These are phyloP conservation scores for Ochotona curzoniae DNA, from an alignment of 2,113 vertebrate genomes.

Conservation along the genomic window DNA sequence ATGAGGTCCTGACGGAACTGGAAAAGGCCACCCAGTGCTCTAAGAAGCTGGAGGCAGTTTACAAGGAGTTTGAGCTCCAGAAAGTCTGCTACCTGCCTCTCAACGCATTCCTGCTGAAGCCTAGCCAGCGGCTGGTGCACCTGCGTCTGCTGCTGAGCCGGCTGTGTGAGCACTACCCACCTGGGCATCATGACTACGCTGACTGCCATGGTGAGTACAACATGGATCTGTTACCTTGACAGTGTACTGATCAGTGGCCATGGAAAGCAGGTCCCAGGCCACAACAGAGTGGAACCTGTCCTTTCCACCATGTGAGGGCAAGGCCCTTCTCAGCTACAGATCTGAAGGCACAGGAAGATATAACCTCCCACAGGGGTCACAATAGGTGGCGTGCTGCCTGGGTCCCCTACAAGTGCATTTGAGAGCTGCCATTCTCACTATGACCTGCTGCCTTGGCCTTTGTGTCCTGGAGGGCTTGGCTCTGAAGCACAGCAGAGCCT, in stretches of 20 bases:
- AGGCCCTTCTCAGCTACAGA: neutral
- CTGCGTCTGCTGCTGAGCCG: slow-evolving; percentile 94
- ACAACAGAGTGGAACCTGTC: too few relatives aligned
- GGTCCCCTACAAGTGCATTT: too few relatives aligned
- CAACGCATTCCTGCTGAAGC: slow-evolving; percentile 96
- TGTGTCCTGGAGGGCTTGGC: neutral
- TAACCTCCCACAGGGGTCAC: neutral
- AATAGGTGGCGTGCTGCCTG: too few relatives aligned
- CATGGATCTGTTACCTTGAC: too few relatives aligned
- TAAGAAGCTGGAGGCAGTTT: slow-evolving; percentile 93
- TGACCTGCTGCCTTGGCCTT: neutral
- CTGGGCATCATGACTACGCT: slow-evolving; percentile 87
- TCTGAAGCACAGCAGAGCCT: neutral
- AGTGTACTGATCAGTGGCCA: too few relatives aligned
- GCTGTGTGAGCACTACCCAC: slow-evolving; percentile 90
- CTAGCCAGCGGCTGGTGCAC: slow-evolving; percentile 95
- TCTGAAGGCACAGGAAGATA: neutral
- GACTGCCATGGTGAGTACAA: slow-evolving; percentile 90
- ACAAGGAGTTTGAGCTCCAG: slow-evolving; percentile 97
- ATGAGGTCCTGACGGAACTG: slow-evolving; percentile 92
- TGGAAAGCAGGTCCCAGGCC: neutral
- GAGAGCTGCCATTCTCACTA: neutral
- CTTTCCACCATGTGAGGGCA: neutral
- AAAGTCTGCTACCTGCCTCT: slow-evolving; percentile 98
- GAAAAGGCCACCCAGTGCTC: slow-evolving; percentile 91